Base-by-base conservation (phyloP, 2,888 invertebrate species). In the Molanna angustata region DNA sequence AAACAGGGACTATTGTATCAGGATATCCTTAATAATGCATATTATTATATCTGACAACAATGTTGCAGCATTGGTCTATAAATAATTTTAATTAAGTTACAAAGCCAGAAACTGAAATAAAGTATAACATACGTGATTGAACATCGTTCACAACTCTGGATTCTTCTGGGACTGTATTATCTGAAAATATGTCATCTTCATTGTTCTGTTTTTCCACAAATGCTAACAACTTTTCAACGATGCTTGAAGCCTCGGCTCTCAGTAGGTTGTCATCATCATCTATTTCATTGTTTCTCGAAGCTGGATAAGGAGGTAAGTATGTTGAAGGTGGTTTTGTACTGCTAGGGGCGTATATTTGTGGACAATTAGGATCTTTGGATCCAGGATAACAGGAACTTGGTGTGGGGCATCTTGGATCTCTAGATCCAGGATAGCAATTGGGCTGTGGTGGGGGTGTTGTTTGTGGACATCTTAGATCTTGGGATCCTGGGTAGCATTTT, bases 301-400 rank as follows among this genome's bases (percentile, higher is more conserved):
- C 46, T 20, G 78, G 78, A 4, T 77, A 75, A 21, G 64, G 62
- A 78, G 65, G 57, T 78, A 78, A n/a, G n/a, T n/a, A n/a, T 7
- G 74, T 74, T 1, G 73, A 67, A 11, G 62, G 61, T 6, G 60
- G 60, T 54, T 18, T 64, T 64, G 32, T 27, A 52, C 64, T 62
- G 13, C 53, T 57, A 11, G 56, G 43, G 55, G 57, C 47, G 56
- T 64, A 2, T 65, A 67, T 64, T 56, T 62, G 64, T 1, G 68
- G 69, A 54, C 71, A 72, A 19, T 64, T 63, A 0, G 69, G 68
- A 60, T 72, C 71, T 3, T 58, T 62, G 4, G 65, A 67, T 20
- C 71, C 71, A 9, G 71, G 72, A 54, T 56, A 41, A 31, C 67
- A 66, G 2, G 50, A 31, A n/a, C 32, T 32, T 14, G 58, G 59